Evolutionary conservation across 92 coral and sea anemone species (phyloP).

Genomic region (Parazoanthus atlanticus): DNA sequence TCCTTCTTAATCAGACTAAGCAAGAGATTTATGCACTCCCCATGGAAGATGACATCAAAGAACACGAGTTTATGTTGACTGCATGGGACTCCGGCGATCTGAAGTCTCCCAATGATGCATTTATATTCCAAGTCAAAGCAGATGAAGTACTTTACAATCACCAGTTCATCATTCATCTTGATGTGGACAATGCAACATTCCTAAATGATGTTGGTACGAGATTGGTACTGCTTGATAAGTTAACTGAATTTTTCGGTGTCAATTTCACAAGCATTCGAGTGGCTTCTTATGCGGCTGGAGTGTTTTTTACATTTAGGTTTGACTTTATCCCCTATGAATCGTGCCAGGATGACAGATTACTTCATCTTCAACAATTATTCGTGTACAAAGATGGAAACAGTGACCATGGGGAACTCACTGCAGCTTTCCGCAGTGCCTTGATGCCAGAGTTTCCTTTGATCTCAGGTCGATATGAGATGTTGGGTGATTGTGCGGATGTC

Average conservation of each 20-base stretch:
- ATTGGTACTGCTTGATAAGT: slow-evolving; percentile 63
- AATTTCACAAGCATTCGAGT: slow-evolving; percentile 75
- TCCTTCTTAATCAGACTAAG: slow-evolving; percentile 54
- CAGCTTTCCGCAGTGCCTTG: slow-evolving; percentile 51
- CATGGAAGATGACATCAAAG: slow-evolving; percentile 42
- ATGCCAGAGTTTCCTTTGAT: slow-evolving; percentile 70
- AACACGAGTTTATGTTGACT: slow-evolving; percentile 69
- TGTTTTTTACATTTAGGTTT: slow-evolving; percentile 72
- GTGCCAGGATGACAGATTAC: slow-evolving; percentile 44
- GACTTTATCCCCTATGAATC: slow-evolving; percentile 68
- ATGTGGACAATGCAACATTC: slow-evolving; percentile 72
- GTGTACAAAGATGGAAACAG: slow-evolving; percentile 50
- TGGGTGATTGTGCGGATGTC: slow-evolving; percentile 54
- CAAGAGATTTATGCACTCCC: slow-evolving; percentile 86
- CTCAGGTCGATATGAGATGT: slow-evolving; percentile 61
- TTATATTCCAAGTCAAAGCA: slow-evolving; percentile 64
- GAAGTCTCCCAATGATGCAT: slow-evolving; percentile 63
- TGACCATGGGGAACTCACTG: slow-evolving; percentile 56
- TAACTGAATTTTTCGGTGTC: slow-evolving; percentile 71
- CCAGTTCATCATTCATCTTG: slow-evolving; percentile 64
- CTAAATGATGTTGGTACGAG: slow-evolving; percentile 74
- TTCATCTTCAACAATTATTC: slow-evolving; percentile 44
- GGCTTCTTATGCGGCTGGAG: slow-evolving; percentile 68
- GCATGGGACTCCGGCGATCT: slow-evolving; percentile 74
- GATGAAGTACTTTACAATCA: slow-evolving; percentile 67